Evolutionary conservation across 23 tunicate genomes (phyloP), one percentile per base, ranked within the genome.

Genomic region (Ascidia mentula): DNA sequence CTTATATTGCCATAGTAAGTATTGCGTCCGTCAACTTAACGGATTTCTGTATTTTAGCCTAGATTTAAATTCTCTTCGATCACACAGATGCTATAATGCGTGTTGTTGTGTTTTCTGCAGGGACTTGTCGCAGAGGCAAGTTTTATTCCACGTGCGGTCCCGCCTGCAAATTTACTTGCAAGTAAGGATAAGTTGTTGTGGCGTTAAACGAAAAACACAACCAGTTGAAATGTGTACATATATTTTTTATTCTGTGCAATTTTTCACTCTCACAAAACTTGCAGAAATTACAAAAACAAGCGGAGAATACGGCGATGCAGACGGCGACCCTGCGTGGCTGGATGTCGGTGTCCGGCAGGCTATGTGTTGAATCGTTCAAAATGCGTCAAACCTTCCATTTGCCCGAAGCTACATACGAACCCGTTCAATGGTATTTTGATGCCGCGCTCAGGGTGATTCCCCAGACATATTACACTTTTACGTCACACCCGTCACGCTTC

Each of bases 311-410:
- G 70, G 37, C 80, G 75, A 18, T 82, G 80, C 46, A 38, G 76
- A n/a, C 61, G 46, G 32, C 79, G 87, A 18, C 74, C 60, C 20
- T 88, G 93, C 45, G 74, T 77, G 45, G 83, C 93, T 22, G 93
- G 93, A 24, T 88, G 93, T 71, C 81, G 59, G 36, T 88, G 93
- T 46, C 87, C 82, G 3, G 93, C 87, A 24, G 93, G 93, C 34
- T 78, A 82, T 84, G 93, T 85, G 61, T 30, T 77, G 20, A 82
- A 70, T 5, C 45, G 84, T 35, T 42, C 80, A 33, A 76, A 45
- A 38, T 88, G 93, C 87, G 85, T 88, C 32, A 88, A 77, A 77
- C 34, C 59, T 0, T 35, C 90, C 6, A 60, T 53, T 2, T 86
- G 90, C 36, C 30, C 40, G 0, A 22, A 6, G 34, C 40, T 37